phyloP scores from a whole-genome alignment of 2,797 vertebrate genomes.

The Sorex maritimensis region DNA sequence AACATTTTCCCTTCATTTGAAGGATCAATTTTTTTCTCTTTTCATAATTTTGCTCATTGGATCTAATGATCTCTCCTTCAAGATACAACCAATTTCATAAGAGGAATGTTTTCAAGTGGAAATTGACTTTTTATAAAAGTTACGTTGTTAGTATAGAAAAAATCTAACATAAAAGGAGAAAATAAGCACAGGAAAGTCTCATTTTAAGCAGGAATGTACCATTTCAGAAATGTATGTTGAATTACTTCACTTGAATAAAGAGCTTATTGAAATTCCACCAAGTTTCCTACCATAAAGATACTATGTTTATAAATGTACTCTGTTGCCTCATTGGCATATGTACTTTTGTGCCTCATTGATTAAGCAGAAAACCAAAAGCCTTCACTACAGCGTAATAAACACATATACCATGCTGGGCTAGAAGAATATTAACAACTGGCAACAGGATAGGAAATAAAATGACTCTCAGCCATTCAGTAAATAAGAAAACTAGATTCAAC shows the following conservation, averaged over 20 bases:
- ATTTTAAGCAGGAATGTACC: conserved; percentile 58
- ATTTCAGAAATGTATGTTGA: conserved; percentile 9
- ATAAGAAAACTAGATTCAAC: neutral
- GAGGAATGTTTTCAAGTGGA: neutral
- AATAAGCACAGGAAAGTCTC: neutral
- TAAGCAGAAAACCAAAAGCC: neutral
- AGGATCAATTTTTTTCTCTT: neutral
- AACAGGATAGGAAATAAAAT: neutral
- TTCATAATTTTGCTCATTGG: neutral
- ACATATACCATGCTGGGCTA: neutral
- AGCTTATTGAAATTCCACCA: conserved; percentile 22
- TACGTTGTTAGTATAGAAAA: conserved; percentile 51
- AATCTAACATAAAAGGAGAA: neutral
- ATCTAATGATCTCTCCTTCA: neutral
- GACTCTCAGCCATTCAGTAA: neutral
- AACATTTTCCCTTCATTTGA: neutral
- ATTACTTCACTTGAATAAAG: conserved; percentile 32
- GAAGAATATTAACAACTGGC: neutral
- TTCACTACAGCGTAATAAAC: neutral
- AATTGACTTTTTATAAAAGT: conserved; percentile 22
- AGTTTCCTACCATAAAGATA: neutral
- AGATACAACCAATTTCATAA: neutral
- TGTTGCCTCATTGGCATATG: neutral
- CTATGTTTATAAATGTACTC: neutral
- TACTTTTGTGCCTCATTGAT: neutral